phyloP scores from a whole-genome alignment of 2,888 invertebrate genomes.

The Epistrophella euchroma region DNA sequence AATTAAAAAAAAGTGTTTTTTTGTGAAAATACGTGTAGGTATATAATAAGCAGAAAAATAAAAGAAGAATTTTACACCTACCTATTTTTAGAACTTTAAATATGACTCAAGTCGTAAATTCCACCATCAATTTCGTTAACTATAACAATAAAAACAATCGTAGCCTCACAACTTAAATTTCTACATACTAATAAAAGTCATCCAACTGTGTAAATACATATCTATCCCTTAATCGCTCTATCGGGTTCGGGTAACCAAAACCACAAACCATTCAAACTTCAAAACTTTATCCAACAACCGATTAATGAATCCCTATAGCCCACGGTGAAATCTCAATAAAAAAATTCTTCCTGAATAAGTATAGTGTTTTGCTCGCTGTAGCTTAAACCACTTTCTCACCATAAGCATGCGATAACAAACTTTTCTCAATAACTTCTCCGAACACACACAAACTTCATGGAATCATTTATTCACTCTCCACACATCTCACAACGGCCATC shows the following conservation, averaged over 20 bases:
- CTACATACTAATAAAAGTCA: not conserved
- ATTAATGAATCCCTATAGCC: constrained; percentile 21
- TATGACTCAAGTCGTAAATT: too few relatives aligned
- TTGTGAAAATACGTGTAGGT: too few relatives aligned
- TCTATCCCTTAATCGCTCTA: constrained; percentile 15
- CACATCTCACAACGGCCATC: constrained; percentile 52
- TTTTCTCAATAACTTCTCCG: constrained; percentile 43
- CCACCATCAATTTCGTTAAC: too few relatives aligned
- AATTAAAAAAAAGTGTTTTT: too few relatives aligned
- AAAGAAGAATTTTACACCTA: too few relatives aligned
- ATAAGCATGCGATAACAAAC: constrained; percentile 29
- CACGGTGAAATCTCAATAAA: constrained; percentile 29
- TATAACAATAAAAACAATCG: too few relatives aligned
- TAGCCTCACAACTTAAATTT: not conserved
- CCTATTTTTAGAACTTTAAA: too few relatives aligned
- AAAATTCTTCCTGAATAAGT: constrained; percentile 19
- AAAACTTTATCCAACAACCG: constrained; percentile 31
- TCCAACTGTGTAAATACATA: not conserved
- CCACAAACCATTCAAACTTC: constrained; percentile 34
- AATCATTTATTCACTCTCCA: constrained; percentile 46
- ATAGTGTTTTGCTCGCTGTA: not conserved
- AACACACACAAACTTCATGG: constrained; percentile 16
- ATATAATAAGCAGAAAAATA: too few relatives aligned
- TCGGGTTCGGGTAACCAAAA: not conserved
- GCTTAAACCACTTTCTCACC: constrained; percentile 22